These are phyloP conservation scores for Gerris buenoi DNA, from an alignment of 1,140 invertebrate genomes.

Conservation along the genomic window DNA sequence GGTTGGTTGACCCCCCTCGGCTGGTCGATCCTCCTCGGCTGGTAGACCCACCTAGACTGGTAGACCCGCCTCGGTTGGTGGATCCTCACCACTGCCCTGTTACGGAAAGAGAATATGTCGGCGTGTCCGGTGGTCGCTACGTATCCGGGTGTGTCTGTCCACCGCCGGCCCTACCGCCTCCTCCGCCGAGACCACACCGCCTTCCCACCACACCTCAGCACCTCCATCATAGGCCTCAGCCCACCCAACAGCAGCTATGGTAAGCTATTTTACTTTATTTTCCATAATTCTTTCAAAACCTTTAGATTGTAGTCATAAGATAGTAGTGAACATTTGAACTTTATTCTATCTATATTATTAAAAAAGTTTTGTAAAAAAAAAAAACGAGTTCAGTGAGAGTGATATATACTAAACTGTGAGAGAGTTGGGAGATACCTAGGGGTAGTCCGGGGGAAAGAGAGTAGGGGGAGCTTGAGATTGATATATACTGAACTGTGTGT, in stretches of 20 bases:
- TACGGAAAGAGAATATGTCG: not conserved
- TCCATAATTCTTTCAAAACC: too few species aligned
- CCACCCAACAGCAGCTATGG: not conserved
- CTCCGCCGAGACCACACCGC: not conserved
- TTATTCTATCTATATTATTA: too few species aligned
- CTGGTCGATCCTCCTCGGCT: not conserved
- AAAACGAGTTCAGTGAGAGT: too few species aligned
- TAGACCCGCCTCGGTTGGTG: not conserved
- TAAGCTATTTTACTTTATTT: too few species aligned
- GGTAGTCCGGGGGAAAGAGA: too few species aligned
- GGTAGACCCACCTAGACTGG: not conserved
- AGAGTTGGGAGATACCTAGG: too few species aligned
- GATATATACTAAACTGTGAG: too few species aligned
- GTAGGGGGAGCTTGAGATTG: too few species aligned
- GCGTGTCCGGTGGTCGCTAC: not conserved
- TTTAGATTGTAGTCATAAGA: too few species aligned
- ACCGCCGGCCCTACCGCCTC: not conserved
- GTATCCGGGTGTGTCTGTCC: not conserved
- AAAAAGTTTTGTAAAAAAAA: too few species aligned
- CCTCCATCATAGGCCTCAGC: not conserved
- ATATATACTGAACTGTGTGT: too few species aligned
- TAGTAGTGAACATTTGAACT: too few species aligned
- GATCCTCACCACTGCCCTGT: not conserved
- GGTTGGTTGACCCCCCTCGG: not conserved
- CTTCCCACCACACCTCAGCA: not conserved